Base-by-base conservation (phyloP, 2,797 vertebrate species). In the Macropodus opercularis region DNA sequence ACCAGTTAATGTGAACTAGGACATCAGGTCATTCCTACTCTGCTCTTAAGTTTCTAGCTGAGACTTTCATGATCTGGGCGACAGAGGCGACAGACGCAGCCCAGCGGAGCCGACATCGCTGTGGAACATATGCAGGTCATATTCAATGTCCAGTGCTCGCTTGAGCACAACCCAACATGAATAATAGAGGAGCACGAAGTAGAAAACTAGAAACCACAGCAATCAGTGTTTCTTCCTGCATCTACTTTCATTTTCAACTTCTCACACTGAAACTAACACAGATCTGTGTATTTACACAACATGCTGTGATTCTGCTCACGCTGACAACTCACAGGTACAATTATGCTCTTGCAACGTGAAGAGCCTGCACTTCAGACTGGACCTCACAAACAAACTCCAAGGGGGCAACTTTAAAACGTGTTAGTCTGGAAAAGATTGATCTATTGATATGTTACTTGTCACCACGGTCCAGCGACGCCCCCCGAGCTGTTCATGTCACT, bases 371-470 rank as follows among this genome's bases (percentile, higher is more conserved):
- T 15, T 31, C 8, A 31, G 10, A 23, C 17, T 22, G 34, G 4
- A 38, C 40, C 46, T 24, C 12, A 21, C 6, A 6, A 18, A 32
- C 50, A 7, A 18, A 0, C 10, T 2, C 44, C 38, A 56, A 40
- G 23, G n/a, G 24, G 19, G 3, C 38, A 7, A 24, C 46, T 67
- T 66, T 27, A 22, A 24, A 35, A 43, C 48, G 10, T 9, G 48
- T 52, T 61, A 38, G 35, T 26, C 35, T 63, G 58, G 27, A 60
- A 42, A 55, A 54, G 63, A 77, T 61, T 53, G 78, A 80, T 77
- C 53, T 51, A 42, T 67, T 41, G 66, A 58, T 62, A 8, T 60
- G 65, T 67, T 26, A 46, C 57, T 73, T 73, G 72, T 56, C 70
- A 68, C 54, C 65, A 2, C 19, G 46, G 73, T 61, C 52, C 63